phyloP scores from a whole-genome alignment of 2,888 invertebrate genomes.

The Lithophane socia region DNA sequence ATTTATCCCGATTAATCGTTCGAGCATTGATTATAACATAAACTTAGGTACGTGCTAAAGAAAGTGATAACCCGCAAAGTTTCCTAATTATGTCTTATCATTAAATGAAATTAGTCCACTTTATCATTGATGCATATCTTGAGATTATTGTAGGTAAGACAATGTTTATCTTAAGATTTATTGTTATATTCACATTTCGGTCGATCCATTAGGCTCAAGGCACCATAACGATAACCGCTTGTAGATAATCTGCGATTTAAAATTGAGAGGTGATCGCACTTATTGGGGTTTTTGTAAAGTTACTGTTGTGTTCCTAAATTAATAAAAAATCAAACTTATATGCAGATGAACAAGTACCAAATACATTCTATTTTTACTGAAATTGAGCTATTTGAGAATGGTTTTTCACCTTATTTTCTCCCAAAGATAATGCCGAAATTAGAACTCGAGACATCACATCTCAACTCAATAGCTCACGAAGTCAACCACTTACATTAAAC shows the following conservation, averaged over 20 bases:
- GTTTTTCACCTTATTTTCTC: background rate
- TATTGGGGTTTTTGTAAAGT: too few species aligned
- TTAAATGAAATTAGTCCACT: slow-evolving; percentile 11
- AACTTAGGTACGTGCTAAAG: background rate
- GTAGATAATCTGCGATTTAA: slow-evolving; percentile 3
- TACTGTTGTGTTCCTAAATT: too few species aligned
- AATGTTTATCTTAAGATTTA: slow-evolving; percentile 24
- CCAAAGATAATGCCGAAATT: slow-evolving; percentile 24
- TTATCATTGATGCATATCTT: slow-evolving; percentile 7
- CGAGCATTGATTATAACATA: background rate
- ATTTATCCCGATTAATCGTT: background rate
- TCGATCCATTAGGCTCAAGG: slow-evolving; percentile 24
- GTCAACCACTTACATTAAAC: slow-evolving; percentile 57
- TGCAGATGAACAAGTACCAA: background rate
- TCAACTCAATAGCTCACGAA: slow-evolving; percentile 42
- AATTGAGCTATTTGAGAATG: too few species aligned
- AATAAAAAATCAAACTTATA: background rate
- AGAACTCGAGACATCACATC: slow-evolving; percentile 44
- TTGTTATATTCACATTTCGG: slow-evolving; percentile 13
- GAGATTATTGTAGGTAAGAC: background rate
- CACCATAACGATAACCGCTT: slow-evolving; percentile 13
- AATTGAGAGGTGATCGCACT: slow-evolving; percentile 1
- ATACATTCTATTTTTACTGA: background rate
- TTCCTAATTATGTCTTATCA: background rate
- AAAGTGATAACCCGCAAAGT: slow-evolving; percentile 3